These are phyloP conservation scores for Zaprionus capensis DNA, from an alignment of 1,140 invertebrate genomes.

Conservation along the genomic window DNA sequence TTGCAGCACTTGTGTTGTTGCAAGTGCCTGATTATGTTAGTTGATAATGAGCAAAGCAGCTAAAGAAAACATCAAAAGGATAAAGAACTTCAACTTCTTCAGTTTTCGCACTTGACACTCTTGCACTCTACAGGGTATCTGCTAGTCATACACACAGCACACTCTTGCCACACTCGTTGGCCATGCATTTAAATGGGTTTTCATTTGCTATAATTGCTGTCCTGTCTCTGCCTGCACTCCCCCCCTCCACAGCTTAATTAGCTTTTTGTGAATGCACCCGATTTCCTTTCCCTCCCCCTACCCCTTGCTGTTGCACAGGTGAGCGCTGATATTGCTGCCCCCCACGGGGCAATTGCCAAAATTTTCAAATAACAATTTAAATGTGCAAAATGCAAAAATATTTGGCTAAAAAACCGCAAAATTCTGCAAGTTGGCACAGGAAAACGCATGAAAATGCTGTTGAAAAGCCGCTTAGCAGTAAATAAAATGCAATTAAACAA, in stretches of 20 bases:
- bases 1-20: conserved; percentile 28
- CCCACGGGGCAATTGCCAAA: conserved; percentile 2
- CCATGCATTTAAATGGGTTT: conserved; percentile 73
- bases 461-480: conserved; percentile 52
- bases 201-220: conserved; percentile 58
- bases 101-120: background rate
- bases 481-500: conserved; percentile 69
- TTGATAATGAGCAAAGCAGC: conserved; percentile 69
- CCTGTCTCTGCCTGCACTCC: conserved; percentile 16
- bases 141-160: conserved; percentile 6
- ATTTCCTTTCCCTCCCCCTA: background rate
- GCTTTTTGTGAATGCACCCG: conserved; percentile 22
- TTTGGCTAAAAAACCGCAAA: conserved; percentile 17
- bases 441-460: background rate
- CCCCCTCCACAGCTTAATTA: conserved; percentile 46
- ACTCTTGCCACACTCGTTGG: background rate
- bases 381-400: conserved; percentile 11
- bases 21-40: conserved; percentile 76
- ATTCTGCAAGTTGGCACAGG: background rate
- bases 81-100: background rate
- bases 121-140: background rate
- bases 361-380: conserved; percentile 27
- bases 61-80: conserved; percentile 22
- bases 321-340: background rate
- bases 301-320: background rate